These are phyloP conservation scores for Pasiphila rectangulata DNA, from an alignment of 2,888 invertebrate species.

Conservation along the genomic window DNA sequence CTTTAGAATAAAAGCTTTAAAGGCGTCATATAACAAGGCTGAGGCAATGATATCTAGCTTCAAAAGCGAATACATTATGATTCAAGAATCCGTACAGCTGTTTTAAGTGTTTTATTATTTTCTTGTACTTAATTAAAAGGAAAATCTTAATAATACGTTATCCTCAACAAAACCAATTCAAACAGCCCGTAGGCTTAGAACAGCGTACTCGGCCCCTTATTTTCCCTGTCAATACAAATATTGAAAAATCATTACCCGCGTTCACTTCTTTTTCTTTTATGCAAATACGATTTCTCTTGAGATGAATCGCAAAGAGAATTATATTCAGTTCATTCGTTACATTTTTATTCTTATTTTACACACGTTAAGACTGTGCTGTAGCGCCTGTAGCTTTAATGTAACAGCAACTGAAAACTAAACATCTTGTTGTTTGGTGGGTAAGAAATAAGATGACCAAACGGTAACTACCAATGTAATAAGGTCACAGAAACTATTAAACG, in stretches of 20 bases:
- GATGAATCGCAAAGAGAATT: constrained; percentile 52
- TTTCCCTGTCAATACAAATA: constrained; percentile 60
- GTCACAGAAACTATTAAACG: neutral
- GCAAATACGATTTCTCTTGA: constrained; percentile 50
- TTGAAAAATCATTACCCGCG: constrained; percentile 60
- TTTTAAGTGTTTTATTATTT: constrained; percentile 14
- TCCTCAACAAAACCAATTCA: constrained; percentile 36
- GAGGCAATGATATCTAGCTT: constrained; percentile 24
- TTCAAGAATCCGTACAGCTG: constrained; percentile 10
- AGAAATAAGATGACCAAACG: neutral
- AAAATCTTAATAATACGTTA: constrained; percentile 28
- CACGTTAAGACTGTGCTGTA: constrained; percentile 25
- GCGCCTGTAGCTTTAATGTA: neutral
- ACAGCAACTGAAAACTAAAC: no score
- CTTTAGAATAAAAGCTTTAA: constrained; percentile 25
- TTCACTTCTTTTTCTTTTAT: constrained; percentile 54
- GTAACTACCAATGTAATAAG: neutral
- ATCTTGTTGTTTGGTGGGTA: no score
- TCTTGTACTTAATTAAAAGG: constrained; percentile 27
- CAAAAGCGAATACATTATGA: constrained; percentile 22
- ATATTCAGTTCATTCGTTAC: constrained; percentile 50
- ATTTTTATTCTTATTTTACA: constrained; percentile 45
- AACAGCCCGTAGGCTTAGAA: constrained; percentile 35
- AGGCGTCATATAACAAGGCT: constrained; percentile 28
- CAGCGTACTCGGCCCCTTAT: constrained; percentile 43